Evolutionary conservation across 2,888 invertebrate genomes (phyloP), one percentile per base, ranked within the genome.

Genomic region (Laspeyria flexula): DNA sequence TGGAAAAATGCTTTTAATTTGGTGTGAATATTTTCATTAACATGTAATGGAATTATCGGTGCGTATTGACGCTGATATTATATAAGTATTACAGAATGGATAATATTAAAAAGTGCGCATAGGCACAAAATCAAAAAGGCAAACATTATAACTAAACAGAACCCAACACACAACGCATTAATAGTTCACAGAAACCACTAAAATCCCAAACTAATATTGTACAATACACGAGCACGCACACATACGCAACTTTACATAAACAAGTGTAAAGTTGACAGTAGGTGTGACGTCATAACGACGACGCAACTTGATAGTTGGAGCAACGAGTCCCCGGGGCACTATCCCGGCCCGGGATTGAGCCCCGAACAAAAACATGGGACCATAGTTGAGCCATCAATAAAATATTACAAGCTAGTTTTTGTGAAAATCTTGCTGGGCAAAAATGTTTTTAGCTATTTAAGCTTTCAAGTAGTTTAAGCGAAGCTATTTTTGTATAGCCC

Each of bases 261-360:
- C 43, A 43, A 61, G 50, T 54, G 45, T 45, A 41, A 42, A 60
- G 52, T 52, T 44, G 55, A 41, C 40, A 43, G 51, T 52, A 54
- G 33, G 45, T 51, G 54, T 65, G 68, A 66, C 70, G 65, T 67
- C 62, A 65, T 70, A 67, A 75, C 67, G 59, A 63, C 47, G 45
- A 49, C 55, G 39, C 30, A 29, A 61, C 60, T 65, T 64, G 68
- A 70, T 72, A 69, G 74, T 68, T 58, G 56, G 57, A 55, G 57
- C 46, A 60, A 66, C 55, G 46, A 55, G 60, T 51, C 71, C 59
- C 67, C 21, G 16, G 73, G 60, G 70, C 45, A 41, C 56, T 29
- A 52, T 65, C 43, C 40, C 21, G 21, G 37, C 41, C 43, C 50
- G 43, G 63, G 60, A 60, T 71, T 64, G 61, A 10, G 57, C 49